Evolutionary conservation across 2,113 vertebrate genomes (phyloP).

Genomic region (Castor canadensis): DNA sequence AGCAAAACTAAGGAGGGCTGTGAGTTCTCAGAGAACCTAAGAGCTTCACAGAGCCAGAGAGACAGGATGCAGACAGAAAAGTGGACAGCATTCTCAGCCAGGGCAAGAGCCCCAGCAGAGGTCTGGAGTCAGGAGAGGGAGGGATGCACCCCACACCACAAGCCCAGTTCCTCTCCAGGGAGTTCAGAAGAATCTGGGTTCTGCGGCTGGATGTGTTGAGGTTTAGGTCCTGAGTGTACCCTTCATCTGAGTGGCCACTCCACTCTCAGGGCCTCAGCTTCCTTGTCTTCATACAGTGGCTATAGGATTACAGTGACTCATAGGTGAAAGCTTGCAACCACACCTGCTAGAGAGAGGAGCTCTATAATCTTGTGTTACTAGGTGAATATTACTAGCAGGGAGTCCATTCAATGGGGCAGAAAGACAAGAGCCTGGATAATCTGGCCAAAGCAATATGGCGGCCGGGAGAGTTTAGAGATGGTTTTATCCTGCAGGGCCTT

Average conservation of each 20-base stretch:
- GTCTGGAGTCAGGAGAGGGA: not conserved
- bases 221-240: not conserved
- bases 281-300: not conserved
- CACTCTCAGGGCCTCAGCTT: not conserved
- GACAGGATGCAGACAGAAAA: not conserved
- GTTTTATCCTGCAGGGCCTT: not conserved
- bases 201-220: not conserved
- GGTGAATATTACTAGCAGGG: not conserved
- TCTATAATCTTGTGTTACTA: not conserved
- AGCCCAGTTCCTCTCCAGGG: not conserved
- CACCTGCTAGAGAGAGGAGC: not conserved
- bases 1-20: not conserved
- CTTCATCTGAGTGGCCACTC: not conserved
- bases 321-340: not conserved
- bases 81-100: rapidly evolving
- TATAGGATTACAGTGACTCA: not conserved
- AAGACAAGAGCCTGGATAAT: not conserved
- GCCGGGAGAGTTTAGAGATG: not conserved
- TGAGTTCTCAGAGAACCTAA: not conserved
- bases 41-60: not conserved
- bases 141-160: rapidly evolving
- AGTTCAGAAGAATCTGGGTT: not conserved
- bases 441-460: not conserved
- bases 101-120: not conserved
- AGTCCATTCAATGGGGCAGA: not conserved